Percentiles rank a stretch among this genome's conserved stretches.
These are phyloP conservation scores for Clarias macrocephalus DNA, from an alignment of 2,113 vertebrate species.

Conservation along the genomic window DNA sequence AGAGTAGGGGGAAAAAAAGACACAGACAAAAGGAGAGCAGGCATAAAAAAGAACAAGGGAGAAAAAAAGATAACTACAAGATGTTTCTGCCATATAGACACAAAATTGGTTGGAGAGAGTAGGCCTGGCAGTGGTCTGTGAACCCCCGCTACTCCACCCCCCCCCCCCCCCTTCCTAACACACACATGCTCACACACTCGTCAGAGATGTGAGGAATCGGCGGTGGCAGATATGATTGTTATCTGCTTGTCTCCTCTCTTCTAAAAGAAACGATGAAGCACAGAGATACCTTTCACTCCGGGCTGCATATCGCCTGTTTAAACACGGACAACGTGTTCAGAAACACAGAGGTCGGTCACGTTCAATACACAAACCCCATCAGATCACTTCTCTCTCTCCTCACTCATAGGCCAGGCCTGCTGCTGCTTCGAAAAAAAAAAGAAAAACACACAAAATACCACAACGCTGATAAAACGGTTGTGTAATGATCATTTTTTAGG, in stretches of 20 bases:
- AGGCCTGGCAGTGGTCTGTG: constrained; percentile 52
- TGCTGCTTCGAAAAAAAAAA: neutral
- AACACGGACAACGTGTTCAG: constrained; percentile 52
- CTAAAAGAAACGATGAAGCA: constrained; percentile 65
- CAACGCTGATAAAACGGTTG: constrained; percentile 6
- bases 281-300: constrained; percentile 70
- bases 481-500: neutral
- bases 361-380: constrained; percentile 47
- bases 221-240: constrained; percentile 76
- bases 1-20: constrained; percentile 46
- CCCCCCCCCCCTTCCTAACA: neutral
- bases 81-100: constrained; percentile 72
- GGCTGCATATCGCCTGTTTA: constrained; percentile 61
- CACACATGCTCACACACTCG: constrained; percentile 36
- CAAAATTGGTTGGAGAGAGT: constrained; percentile 69
- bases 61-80: constrained; percentile 72
- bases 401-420: constrained; percentile 36
- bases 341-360: constrained; percentile 55
- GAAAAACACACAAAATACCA: neutral
- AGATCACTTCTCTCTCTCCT: constrained; percentile 39
- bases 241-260: constrained; percentile 66
- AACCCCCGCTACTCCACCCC: neutral
- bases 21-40: constrained; percentile 48
- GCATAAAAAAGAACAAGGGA: constrained; percentile 59
- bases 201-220: constrained; percentile 73